These are phyloP conservation scores for Apodemia hepburni DNA, from an alignment of 2,888 invertebrate genomes.

Conservation along the genomic window DNA sequence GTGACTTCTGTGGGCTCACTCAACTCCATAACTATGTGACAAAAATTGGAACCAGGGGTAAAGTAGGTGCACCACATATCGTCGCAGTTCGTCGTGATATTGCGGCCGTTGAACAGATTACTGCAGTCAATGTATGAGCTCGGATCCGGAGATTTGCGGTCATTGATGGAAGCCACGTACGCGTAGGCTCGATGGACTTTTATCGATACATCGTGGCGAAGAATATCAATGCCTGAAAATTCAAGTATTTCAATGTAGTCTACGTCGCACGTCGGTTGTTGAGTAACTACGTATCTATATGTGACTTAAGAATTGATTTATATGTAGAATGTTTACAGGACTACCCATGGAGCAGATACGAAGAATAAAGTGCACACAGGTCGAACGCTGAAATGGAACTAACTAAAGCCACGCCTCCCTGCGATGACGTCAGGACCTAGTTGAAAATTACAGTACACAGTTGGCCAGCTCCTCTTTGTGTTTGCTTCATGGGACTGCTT, in stretches of 20 bases:
- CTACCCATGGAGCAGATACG: too few species aligned
- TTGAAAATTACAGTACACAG: too few species aligned
- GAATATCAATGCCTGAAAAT: constrained; percentile 71
- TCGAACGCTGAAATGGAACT: too few species aligned
- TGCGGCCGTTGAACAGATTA: constrained; percentile 84
- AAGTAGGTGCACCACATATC: constrained; percentile 84
- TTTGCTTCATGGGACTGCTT: too few species aligned
- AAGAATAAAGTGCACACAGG: too few species aligned
- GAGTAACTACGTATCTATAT: too few species aligned
- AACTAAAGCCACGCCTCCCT: too few species aligned
- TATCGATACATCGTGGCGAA: constrained; percentile 50
- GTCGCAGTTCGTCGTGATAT: constrained; percentile 83
- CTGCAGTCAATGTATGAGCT: constrained; percentile 54
- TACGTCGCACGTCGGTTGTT: too few species aligned
- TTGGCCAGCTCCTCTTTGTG: too few species aligned
- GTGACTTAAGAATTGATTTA: too few species aligned
- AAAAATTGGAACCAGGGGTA: constrained; percentile 49
- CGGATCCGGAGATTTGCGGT: constrained; percentile 41
- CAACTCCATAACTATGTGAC: constrained; percentile 62
- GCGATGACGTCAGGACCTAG: too few species aligned
- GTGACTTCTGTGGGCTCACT: constrained; percentile 57
- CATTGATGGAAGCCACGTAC: constrained; percentile 48
- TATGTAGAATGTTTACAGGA: too few species aligned
- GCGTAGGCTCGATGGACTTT: constrained; percentile 55
- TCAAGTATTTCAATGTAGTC: background rate